Conservation (phyloP, 2,888 invertebrate genomes). For the Therioaphis trifolii region DNA sequence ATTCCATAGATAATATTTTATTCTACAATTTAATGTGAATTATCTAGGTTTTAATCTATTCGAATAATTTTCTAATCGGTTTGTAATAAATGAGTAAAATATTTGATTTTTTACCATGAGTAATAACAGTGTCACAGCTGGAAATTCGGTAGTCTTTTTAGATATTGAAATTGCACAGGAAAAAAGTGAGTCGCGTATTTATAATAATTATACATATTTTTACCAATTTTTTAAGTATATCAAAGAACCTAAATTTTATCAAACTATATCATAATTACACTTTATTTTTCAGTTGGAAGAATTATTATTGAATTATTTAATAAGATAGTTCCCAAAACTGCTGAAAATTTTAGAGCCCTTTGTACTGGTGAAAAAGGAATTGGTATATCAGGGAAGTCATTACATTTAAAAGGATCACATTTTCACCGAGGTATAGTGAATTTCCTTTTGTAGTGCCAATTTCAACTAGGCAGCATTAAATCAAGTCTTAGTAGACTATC, state of each 20-base stretch:
- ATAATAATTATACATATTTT: conserved; percentile 18
- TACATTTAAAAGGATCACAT: conserved; percentile 85
- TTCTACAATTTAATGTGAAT: too few species aligned
- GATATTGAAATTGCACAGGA: conserved; percentile 78
- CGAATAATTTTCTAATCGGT: background rate
- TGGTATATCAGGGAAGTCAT: conserved; percentile 76
- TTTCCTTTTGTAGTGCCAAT: too few species aligned
- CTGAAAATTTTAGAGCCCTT: conserved; percentile 90
- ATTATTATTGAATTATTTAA: conserved; percentile 87
- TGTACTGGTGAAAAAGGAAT: conserved; percentile 91
- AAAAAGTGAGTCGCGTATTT: conserved; percentile 72
- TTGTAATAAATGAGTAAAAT: background rate
- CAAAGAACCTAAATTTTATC: conserved; percentile 28
- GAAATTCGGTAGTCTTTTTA: conserved; percentile 78
- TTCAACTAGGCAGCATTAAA: too few species aligned
- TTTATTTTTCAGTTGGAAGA: conserved; percentile 75
- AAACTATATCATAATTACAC: conserved; percentile 44
- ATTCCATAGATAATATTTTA: too few species aligned
- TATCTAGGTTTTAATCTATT: background rate
- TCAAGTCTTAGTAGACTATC: too few species aligned
- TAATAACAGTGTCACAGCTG: conserved; percentile 24
- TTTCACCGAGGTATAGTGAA: conserved; percentile 82
- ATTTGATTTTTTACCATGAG: conserved; percentile 8
- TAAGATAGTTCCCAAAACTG: conserved; percentile 86
- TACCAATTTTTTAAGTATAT: background rate